Evolutionary conservation across 1,140 invertebrate genomes (phyloP).

Genomic region (Latrodectus geometricus): DNA sequence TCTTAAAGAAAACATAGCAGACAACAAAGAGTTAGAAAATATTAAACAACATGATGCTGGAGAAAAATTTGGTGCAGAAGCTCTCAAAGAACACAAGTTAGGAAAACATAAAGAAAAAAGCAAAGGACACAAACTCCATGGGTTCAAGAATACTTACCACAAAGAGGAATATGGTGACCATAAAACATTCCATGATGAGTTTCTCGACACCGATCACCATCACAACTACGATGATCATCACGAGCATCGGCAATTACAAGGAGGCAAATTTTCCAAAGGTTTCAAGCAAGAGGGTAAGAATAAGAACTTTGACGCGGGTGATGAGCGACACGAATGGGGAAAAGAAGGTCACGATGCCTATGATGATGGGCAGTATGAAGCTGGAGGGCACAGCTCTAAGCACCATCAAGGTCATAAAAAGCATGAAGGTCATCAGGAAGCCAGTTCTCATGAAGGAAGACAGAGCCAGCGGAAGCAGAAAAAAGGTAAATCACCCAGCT

Average conservation of each 20-base stretch:
- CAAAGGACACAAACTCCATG: slow-evolving; percentile 42
- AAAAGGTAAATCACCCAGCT: slow-evolving; percentile 23
- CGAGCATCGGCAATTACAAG: slow-evolving; percentile 38
- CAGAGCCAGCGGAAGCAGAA: background rate
- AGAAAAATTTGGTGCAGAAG: slow-evolving; percentile 38
- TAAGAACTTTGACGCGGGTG: slow-evolving; percentile 37
- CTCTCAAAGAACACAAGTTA: slow-evolving; percentile 41
- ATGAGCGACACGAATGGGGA: slow-evolving; percentile 52
- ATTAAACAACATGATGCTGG: slow-evolving; percentile 19
- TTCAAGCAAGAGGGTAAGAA: slow-evolving; percentile 28
- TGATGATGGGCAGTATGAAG: slow-evolving; percentile 27
- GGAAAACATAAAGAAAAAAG: slow-evolving; percentile 49
- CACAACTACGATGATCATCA: slow-evolving; percentile 51
- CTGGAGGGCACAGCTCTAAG: slow-evolving; percentile 30
- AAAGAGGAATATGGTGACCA: slow-evolving; percentile 64
- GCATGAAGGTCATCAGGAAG: slow-evolving; percentile 37
- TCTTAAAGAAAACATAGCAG: slow-evolving; percentile 4
- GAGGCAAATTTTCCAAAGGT: slow-evolving; percentile 47
- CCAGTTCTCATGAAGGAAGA: slow-evolving; percentile 6
- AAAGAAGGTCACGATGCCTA: slow-evolving; percentile 37
- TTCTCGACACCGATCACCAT: slow-evolving; percentile 57
- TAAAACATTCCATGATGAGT: slow-evolving; percentile 64
- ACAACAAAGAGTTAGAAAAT: slow-evolving; percentile 37
- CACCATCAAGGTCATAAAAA: slow-evolving; percentile 36
- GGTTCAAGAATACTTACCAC: slow-evolving; percentile 64